Evolutionary conservation across 2,888 invertebrate species (phyloP).

Genomic region (Coelinius sp.): DNA sequence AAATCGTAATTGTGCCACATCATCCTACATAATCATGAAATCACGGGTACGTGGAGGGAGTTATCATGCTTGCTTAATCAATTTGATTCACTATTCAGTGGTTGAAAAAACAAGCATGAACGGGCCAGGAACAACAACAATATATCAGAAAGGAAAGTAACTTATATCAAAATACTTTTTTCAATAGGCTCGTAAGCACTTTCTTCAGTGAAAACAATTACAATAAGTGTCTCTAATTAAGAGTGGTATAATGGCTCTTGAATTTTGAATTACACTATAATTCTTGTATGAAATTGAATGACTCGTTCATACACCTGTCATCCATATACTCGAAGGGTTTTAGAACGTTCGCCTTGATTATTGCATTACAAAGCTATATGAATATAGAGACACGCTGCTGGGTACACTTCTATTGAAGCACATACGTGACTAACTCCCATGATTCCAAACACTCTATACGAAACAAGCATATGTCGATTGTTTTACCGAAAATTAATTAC

Average conservation of each 20-base stretch:
- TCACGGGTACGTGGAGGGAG: slow-evolving; percentile 37
- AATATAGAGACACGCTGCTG: too few species aligned
- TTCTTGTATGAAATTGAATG: too few species aligned
- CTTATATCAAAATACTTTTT: not conserved
- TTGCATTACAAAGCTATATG: too few species aligned
- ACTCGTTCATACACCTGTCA: too few species aligned
- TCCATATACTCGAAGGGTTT: too few species aligned
- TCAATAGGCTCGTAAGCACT: too few species aligned
- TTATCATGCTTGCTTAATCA: slow-evolving; percentile 44
- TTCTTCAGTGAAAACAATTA: not conserved
- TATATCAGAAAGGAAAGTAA: not conserved
- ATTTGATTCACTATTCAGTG: slow-evolving; percentile 42
- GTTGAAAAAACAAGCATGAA: slow-evolving; percentile 30
- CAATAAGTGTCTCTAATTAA: not conserved
- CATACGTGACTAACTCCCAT: not conserved
- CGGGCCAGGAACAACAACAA: slow-evolving; percentile 1
- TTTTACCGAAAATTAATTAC: slow-evolving; percentile 65
- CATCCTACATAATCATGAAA: slow-evolving; percentile 51
- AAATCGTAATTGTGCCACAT: slow-evolving; percentile 52
- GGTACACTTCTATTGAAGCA: too few species aligned
- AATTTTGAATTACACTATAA: not conserved
- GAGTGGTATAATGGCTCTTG: not conserved
- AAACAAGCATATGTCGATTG: slow-evolving; percentile 52
- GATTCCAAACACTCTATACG: not conserved
- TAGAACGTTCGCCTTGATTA: too few species aligned